Evolutionary conservation across 2,113 vertebrate species (phyloP).

Genomic region (Amphiprion percula): DNA sequence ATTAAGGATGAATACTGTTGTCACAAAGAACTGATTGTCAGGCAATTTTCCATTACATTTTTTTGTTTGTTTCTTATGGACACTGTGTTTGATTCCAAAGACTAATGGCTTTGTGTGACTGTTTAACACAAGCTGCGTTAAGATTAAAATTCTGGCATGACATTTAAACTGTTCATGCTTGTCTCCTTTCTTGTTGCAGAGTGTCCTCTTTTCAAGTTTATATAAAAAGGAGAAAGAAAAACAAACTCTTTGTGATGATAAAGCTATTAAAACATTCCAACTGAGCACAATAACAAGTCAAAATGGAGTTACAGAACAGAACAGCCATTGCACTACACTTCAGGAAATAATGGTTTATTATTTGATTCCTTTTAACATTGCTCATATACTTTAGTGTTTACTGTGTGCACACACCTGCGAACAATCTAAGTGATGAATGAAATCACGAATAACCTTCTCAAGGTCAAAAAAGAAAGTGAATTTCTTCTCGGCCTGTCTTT

Average conservation of each 20-base stretch:
- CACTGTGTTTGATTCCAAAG: too few relatives aligned
- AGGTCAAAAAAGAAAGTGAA: slow-evolving; percentile 10
- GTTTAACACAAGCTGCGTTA: too few relatives aligned
- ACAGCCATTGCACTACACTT: neutral
- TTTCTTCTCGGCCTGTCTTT: neutral
- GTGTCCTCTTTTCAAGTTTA: slow-evolving; percentile 7
- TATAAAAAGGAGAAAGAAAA: neutral
- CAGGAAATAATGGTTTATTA: slow-evolving; percentile 1
- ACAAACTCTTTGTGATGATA: neutral
- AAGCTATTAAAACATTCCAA: slow-evolving; percentile 12
- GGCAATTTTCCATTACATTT: too few relatives aligned
- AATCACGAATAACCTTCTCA: slow-evolving; percentile 19
- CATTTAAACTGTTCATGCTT: neutral
- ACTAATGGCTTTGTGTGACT: too few relatives aligned
- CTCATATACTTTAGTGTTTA: neutral
- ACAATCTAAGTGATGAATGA: slow-evolving; percentile 1
- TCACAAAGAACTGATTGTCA: too few relatives aligned
- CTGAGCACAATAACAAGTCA: slow-evolving; percentile 15
- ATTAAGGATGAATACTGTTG: too few relatives aligned
- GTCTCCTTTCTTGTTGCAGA: neutral
- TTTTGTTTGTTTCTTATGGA: too few relatives aligned
- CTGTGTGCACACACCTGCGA: neutral
- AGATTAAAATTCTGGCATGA: too few relatives aligned
- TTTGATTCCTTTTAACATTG: slow-evolving; percentile 7
- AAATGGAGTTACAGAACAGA: neutral